Evolutionary conservation across 2,113 vertebrate species (phyloP).

Genomic region (Rhinogobius similis): DNA sequence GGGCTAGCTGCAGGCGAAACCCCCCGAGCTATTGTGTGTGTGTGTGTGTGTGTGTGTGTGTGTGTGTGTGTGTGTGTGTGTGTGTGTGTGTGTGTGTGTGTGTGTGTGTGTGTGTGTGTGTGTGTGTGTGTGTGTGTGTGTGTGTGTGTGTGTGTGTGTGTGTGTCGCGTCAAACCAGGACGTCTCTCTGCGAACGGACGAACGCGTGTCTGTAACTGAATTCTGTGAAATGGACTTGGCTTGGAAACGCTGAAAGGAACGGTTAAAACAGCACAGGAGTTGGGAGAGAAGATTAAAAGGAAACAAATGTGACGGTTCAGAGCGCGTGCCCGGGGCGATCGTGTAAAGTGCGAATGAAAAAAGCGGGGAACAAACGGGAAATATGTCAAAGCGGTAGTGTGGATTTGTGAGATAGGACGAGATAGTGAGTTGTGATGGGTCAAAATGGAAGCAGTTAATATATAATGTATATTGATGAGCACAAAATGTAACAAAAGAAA

Average conservation of each 20-base stretch:
- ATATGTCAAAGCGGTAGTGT: not conserved
- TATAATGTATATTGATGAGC: too few species aligned
- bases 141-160: conserved; percentile 23
- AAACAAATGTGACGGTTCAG: conserved; percentile 3
- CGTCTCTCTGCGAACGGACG: conserved; percentile 57
- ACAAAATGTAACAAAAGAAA: too few species aligned
- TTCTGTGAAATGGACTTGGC: conserved; percentile 60
- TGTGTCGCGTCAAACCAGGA: conserved; percentile 30
- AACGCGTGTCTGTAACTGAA: conserved; percentile 61
- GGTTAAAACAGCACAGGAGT: conserved; percentile 38
- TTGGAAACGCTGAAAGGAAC: conserved; percentile 22
- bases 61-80: too few species aligned
- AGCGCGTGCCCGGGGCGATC: conserved; percentile 39
- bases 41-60: conserved; percentile 34
- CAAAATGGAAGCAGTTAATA: too few species aligned
- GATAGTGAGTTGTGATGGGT: not conserved
- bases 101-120: conserved; percentile 54
- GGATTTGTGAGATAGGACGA: too few species aligned
- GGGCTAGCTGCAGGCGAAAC: conserved; percentile 56
- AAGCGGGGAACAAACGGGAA: not conserved
- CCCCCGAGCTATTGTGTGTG: conserved; percentile 66
- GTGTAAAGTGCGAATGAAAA: conserved; percentile 10
- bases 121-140: conserved; percentile 46
- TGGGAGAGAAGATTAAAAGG: conserved; percentile 18
- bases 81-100: conserved; percentile 34